Evolutionary conservation across 2,113 vertebrate genomes (phyloP).

Genomic region (Camelus bactrianus): DNA sequence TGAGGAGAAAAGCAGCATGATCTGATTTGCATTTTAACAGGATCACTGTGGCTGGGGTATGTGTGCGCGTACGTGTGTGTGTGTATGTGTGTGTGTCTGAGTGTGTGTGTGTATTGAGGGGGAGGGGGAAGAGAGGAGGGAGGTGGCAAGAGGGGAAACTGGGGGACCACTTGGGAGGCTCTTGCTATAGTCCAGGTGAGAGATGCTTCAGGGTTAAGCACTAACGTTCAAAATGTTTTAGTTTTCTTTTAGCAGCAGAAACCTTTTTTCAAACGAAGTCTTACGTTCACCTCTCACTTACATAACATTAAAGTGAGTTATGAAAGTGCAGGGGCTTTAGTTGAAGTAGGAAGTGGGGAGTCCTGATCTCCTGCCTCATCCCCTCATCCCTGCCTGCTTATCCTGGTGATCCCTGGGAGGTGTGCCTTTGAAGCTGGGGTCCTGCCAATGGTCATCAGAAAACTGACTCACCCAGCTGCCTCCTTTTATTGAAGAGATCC

Average conservation of each 20-base stretch:
- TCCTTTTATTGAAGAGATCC: background rate
- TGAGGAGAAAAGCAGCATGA: background rate
- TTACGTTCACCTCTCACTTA: background rate
- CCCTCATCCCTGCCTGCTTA: background rate
- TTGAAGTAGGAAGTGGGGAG: background rate
- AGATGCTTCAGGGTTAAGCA: background rate
- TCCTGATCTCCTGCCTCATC: background rate
- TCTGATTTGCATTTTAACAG: background rate
- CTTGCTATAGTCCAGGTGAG: background rate
- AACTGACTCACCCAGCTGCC: background rate
- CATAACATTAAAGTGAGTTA: background rate
- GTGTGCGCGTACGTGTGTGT: background rate
- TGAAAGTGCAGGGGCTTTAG: background rate
- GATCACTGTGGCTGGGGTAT: background rate
- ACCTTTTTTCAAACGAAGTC: conserved; percentile 20
- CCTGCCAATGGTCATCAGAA: background rate
- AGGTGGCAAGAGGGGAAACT: background rate
- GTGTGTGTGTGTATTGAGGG: no score
- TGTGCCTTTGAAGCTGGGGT: background rate
- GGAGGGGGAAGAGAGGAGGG: rapidly evolving
- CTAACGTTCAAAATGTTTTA: background rate
- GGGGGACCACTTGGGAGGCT: background rate
- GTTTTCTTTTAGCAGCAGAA: conserved; percentile 28
- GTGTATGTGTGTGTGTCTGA: background rate
- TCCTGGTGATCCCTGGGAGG: background rate